These are phyloP conservation scores for Yponomeuta malinellus DNA, from an alignment of 2,888 invertebrate genomes.

Conservation along the genomic window DNA sequence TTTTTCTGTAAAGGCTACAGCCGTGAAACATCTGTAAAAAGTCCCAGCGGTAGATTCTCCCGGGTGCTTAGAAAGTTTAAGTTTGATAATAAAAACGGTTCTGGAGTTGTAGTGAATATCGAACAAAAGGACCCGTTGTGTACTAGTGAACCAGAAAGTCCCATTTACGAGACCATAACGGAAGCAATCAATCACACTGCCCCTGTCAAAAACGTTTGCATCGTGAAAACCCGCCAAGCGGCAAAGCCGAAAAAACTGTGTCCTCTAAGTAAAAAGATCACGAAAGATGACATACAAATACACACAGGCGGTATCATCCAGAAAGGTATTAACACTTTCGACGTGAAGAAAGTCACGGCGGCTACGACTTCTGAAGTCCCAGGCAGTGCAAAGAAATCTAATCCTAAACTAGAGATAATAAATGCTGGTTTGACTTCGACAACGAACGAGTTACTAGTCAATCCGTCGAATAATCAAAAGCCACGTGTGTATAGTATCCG, in stretches of 20 bases:
- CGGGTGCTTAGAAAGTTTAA: neutral
- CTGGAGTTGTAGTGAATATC: neutral
- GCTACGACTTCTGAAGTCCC: neutral
- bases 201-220: neutral
- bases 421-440: conserved; percentile 78
- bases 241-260: conserved; percentile 23
- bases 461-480: conserved; percentile 23
- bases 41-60: neutral
- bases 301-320: conserved; percentile 21
- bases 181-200: neutral
- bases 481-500: conserved; percentile 34
- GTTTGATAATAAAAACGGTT: neutral
- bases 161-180: conserved; percentile 5
- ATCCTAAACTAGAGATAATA: conserved; percentile 69
- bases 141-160: neutral
- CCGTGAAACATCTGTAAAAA: neutral
- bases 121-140: neutral
- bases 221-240: neutral
- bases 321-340: neutral
- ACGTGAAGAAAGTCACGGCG: neutral
- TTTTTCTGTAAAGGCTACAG: conserved; percentile 22
- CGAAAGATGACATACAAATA: conserved; percentile 55
- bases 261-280: conserved; percentile 38
- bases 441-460: conserved; percentile 69
- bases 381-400: conserved; percentile 20